These are phyloP conservation scores for Phoenoteleia sp. DNA, from an alignment of 2,888 invertebrate genomes.

Conservation along the genomic window DNA sequence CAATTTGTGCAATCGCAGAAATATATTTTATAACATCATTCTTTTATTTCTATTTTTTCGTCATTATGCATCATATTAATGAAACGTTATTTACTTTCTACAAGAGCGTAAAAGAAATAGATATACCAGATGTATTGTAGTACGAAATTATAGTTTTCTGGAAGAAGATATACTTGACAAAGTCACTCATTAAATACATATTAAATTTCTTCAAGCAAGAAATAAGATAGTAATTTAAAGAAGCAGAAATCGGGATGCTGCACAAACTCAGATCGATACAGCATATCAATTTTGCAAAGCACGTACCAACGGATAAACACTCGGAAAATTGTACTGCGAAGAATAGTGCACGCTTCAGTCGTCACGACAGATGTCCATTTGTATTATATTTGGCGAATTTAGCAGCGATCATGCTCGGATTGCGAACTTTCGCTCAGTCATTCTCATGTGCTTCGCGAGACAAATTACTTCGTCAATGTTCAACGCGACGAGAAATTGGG, in stretches of 20 bases:
- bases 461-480: conserved; percentile 50
- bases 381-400: conserved; percentile 64
- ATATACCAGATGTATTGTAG: no score
- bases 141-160: no score
- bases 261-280: conserved; percentile 25
- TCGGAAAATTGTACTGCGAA: conserved; percentile 60
- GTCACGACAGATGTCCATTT: conserved; percentile 54
- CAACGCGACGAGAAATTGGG: neutral
- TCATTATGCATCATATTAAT: no score
- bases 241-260: conserved; percentile 43
- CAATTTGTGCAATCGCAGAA: no score
- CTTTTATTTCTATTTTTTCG: no score
- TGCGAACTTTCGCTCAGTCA: conserved; percentile 38
- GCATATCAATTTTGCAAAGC: conserved; percentile 62
- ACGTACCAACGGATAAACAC: conserved; percentile 63
- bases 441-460: conserved; percentile 49
- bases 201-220: conserved; percentile 17
- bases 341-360: conserved; percentile 48
- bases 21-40: no score
- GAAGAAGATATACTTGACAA: no score
- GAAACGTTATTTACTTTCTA: no score
- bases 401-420: conserved; percentile 47
- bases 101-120: no score
- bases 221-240: conserved; percentile 13
- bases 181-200: conserved; percentile 7